Percentiles rank a stretch among this genome's conserved stretches.
Conservation (phyloP, 2,113 vertebrate species). For the Theristicus caerulescens region DNA sequence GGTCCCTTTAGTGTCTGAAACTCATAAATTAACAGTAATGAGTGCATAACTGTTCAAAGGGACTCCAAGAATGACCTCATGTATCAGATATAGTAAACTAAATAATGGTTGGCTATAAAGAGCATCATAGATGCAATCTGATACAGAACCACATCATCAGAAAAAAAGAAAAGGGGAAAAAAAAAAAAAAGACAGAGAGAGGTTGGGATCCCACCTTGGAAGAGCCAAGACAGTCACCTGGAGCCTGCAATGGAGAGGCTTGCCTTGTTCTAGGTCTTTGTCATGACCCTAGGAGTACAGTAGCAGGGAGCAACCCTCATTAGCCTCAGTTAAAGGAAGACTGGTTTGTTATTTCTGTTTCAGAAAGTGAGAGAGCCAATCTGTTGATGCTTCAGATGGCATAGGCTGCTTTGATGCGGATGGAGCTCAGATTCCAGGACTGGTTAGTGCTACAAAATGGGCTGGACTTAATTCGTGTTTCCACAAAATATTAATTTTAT, state of each 20-base stretch:
- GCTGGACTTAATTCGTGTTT: background rate
- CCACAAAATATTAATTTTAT: background rate
- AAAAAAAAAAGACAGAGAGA: background rate
- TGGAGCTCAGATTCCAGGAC: background rate
- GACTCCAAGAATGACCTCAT: background rate
- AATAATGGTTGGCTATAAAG: background rate
- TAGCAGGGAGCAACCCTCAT: background rate
- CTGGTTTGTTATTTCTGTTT: background rate
- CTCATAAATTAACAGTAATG: background rate
- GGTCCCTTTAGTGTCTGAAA: background rate
- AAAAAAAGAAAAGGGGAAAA: too few species aligned
- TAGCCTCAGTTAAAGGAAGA: background rate
- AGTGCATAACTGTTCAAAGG: background rate
- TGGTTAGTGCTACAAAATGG: background rate
- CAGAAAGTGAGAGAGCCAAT: background rate
- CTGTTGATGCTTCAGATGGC: background rate
- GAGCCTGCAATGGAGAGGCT: background rate
- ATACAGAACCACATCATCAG: background rate
- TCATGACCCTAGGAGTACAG: background rate
- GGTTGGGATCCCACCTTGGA: background rate
- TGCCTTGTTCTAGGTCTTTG: background rate
- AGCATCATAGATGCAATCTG: background rate
- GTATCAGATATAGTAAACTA: background rate
- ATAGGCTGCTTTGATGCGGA: background rate
- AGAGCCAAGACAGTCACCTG: background rate